phyloP scores from a whole-genome alignment of 2,113 vertebrate genomes.

The Psittacula cyanocephala region DNA sequence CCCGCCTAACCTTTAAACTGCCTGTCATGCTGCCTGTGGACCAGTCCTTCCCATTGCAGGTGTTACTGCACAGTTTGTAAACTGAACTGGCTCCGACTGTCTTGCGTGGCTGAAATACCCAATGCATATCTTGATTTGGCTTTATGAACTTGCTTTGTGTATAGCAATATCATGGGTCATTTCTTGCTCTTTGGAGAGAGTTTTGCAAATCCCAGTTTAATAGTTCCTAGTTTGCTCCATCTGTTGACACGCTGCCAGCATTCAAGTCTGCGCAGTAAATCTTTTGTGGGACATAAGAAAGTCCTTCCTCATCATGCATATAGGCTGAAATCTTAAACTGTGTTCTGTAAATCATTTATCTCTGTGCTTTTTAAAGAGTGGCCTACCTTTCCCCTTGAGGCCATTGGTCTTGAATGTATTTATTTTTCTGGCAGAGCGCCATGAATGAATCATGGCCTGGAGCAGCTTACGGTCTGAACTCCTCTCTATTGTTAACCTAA shows the following conservation, averaged over 20 bases:
- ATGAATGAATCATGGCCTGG: constrained; percentile 51
- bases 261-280: background rate
- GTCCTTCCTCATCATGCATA: background rate
- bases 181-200: constrained; percentile 3
- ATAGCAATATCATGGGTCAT: background rate
- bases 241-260: background rate
- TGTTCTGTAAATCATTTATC: constrained; percentile 61
- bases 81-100: background rate
- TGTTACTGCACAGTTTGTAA: background rate
- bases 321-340: constrained; percentile 18
- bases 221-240: constrained; percentile 15
- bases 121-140: background rate
- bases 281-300: background rate
- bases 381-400: constrained; percentile 45
- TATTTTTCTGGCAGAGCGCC: constrained; percentile 61
- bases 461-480: constrained; percentile 8
- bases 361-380: constrained; percentile 43
- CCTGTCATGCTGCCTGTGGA: background rate
- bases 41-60: background rate
- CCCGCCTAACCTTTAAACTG: background rate
- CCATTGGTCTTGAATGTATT: constrained; percentile 38
- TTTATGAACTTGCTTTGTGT: constrained; percentile 8
- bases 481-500: constrained; percentile 11
- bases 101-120: background rate
- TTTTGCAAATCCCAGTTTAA: constrained; percentile 15